phyloP scores from a whole-genome alignment of 2,113 vertebrate genomes.

The Bos indicus region DNA sequence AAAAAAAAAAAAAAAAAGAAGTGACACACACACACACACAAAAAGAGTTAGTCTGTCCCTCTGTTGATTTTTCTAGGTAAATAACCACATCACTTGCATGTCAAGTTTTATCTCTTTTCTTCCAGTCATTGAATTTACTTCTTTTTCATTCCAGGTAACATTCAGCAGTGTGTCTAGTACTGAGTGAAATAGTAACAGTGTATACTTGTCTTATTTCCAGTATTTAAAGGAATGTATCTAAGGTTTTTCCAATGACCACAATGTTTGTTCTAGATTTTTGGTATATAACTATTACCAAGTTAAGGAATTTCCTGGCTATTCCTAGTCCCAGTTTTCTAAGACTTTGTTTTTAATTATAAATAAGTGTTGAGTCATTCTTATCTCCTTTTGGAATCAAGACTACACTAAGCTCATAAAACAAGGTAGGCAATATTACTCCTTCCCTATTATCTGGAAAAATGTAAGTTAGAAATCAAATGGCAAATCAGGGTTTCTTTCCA shows the following conservation, averaged over 20 bases:
- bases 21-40: too few relatives aligned
- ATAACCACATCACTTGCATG: not conserved
- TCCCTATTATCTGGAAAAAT: not conserved
- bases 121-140: not conserved
- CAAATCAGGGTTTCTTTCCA: not conserved
- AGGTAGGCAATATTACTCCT: not conserved
- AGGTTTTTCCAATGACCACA: not conserved
- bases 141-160: not conserved
- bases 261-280: not conserved
- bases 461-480: not conserved
- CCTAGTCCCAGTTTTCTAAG: not conserved
- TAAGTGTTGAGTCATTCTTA: not conserved
- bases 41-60: not conserved
- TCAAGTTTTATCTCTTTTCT: not conserved
- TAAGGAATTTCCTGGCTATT: not conserved
- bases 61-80: not conserved
- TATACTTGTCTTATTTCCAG: not conserved
- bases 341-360: not conserved
- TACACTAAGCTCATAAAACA: not conserved
- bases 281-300: not conserved
- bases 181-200: not conserved
- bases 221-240: not conserved
- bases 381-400: not conserved
- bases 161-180: not conserved
- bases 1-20: too few relatives aligned